phyloP scores from a whole-genome alignment of 2,797 vertebrate species.

The Melanotaenia trifasciata region DNA sequence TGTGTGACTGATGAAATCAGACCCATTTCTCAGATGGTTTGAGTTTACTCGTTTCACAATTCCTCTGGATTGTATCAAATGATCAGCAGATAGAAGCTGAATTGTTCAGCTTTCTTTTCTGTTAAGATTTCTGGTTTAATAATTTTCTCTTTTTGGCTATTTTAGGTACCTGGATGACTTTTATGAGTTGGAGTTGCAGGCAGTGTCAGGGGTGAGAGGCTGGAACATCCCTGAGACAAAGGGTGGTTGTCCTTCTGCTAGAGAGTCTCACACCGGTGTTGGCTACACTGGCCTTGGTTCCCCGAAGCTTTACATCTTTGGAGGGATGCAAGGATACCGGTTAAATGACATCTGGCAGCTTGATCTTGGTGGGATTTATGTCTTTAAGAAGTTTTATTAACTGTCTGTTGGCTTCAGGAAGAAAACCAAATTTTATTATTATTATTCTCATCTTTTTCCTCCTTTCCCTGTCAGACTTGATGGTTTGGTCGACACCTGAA shows the following conservation, averaged over 20 bases:
- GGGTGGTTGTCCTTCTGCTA: conserved; percentile 88
- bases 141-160: not conserved
- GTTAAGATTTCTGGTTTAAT: not conserved
- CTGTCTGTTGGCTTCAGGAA: not conserved
- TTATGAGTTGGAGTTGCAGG: conserved; percentile 94
- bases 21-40: not conserved
- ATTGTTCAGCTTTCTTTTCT: not conserved
- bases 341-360: conserved; percentile 96
- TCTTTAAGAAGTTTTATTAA: not conserved
- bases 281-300: conserved; percentile 85
- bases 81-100: not conserved
- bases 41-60: no score
- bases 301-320: conserved; percentile 93
- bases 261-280: conserved; percentile 94
- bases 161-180: conserved; percentile 94
- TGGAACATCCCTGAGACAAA: conserved; percentile 93
- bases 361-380: conserved; percentile 85
- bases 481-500: conserved; percentile 92
- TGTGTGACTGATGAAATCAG: not conserved
- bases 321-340: conserved; percentile 94
- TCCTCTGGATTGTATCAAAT: not conserved
- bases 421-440: not conserved
- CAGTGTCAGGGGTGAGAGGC: conserved; percentile 89
- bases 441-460: not conserved
- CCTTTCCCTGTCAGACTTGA: conserved; percentile 85